Evolutionary conservation across 1,140 invertebrate species (phyloP), one percentile per base, ranked within the genome.

Genomic region (Scaptomyza pallida): DNA sequence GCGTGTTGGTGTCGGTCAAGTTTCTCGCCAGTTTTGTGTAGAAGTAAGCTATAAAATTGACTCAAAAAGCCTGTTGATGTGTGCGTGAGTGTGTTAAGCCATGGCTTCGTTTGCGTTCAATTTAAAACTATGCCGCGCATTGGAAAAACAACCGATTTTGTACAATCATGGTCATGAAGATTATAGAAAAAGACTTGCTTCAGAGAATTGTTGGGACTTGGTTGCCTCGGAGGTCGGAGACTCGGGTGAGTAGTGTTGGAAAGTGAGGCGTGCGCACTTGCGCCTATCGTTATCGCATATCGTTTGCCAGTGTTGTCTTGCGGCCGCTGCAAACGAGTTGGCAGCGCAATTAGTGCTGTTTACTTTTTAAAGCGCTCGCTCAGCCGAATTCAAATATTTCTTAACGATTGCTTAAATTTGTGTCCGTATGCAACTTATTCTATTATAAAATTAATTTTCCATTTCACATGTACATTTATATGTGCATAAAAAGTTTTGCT

Each of bases 201-300:
- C 74, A 37, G 81, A 86, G 55, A 86, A 81, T 61, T 56, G 78
- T 54, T 88, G 82, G 81, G 77, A 81, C 37, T 45, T 81, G 57
- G 81, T 88, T 15, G 82, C 81, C 9, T 52, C 70, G 35, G 82
- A 81, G 51, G 54, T 67, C 26, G 82, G 82, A 15, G 82, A 70
- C 43, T 37, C 78, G 43, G 81, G 81, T 86, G 56, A 86, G 81
- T 50, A 71, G 61, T 81, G 77, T 63, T 80, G 77, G 10, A 60
- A 47, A 81, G 30, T 61, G 45, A 65, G 67, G 61, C 69, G 63
- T 72, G 63, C 79, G 52, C 52, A 61, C 47, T 35, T 48, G 21
- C 40, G 44, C 16, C 48, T 64, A 82, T 64, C 30, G 43, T 62
- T 70, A 73, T 80, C 78, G 69, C 17, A 10, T 57, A 43, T 43